Conservation (phyloP, 2,888 invertebrate genomes). For the Limenitis camilla region DNA sequence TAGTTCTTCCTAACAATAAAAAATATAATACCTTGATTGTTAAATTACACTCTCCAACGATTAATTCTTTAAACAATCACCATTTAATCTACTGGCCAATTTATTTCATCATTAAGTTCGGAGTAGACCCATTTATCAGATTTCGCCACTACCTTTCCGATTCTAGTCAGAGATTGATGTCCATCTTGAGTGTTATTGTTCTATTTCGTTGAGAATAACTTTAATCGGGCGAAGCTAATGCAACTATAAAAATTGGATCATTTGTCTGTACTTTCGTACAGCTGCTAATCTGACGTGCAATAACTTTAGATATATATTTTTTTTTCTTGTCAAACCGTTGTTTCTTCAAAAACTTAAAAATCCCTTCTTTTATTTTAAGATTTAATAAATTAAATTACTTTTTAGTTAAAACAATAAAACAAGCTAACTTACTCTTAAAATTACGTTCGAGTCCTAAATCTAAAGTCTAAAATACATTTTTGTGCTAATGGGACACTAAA, state of each 20-base stretch:
- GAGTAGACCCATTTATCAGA: constrained; percentile 5
- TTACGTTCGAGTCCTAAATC: too few species aligned
- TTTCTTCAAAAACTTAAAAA: too few species aligned
- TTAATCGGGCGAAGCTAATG: constrained; percentile 1
- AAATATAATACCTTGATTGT: background rate
- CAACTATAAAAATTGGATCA: constrained; percentile 1
- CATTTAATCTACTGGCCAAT: constrained; percentile 4
- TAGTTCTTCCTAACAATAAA: background rate
- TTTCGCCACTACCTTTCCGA: constrained; percentile 10
- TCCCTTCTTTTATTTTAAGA: too few species aligned
- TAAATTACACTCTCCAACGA: background rate
- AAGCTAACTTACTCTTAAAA: too few species aligned
- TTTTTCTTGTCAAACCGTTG: too few species aligned
- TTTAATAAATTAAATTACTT: too few species aligned
- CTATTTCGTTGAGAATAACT: constrained; percentile 1
- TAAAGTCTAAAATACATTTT: too few species aligned
- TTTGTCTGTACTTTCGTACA: background rate
- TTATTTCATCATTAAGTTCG: constrained; percentile 6
- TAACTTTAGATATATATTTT: too few species aligned
- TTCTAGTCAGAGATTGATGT: constrained; percentile 10
- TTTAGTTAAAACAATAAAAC: too few species aligned
- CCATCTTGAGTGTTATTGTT: constrained; percentile 4
- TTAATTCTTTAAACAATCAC: background rate
- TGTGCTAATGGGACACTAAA: too few species aligned
- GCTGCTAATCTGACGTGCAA: background rate